Conservation (phyloP, 2,888 invertebrate species). For the Parasteatoda lunata region DNA sequence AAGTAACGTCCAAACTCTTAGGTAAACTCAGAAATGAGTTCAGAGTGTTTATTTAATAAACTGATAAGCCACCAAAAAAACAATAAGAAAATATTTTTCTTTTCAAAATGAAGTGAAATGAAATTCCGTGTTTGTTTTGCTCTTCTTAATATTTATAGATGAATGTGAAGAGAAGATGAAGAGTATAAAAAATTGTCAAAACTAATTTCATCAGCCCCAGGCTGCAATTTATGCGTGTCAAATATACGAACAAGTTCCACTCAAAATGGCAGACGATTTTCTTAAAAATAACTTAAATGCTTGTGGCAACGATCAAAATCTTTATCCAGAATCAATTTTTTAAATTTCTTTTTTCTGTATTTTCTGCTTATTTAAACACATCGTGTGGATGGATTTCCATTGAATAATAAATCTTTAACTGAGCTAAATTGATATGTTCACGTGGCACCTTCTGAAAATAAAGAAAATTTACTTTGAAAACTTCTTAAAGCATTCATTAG, state of each 20-base stretch:
- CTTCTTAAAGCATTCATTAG: not conserved
- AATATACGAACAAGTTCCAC: slow-evolving; percentile 36
- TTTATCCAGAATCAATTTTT: not conserved
- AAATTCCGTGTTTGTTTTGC: slow-evolving; percentile 64
- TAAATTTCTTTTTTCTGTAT: slow-evolving; percentile 1
- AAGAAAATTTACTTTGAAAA: not conserved
- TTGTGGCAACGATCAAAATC: not conserved
- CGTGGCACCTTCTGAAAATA: too few relatives aligned
- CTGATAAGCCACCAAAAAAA: slow-evolving; percentile 67
- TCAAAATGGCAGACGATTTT: slow-evolving; percentile 37
- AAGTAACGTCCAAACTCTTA: slow-evolving; percentile 63
- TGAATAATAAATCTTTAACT: not conserved
- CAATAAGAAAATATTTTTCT: slow-evolving; percentile 66
- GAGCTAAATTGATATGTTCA: not conserved
- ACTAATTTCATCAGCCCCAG: slow-evolving; percentile 56
- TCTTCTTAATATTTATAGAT: slow-evolving; percentile 67
- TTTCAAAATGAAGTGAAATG: slow-evolving; percentile 32
- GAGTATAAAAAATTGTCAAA: slow-evolving; percentile 41
- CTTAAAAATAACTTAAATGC: slow-evolving; percentile 23
- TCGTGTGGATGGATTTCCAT: not conserved
- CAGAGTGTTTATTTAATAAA: slow-evolving; percentile 68
- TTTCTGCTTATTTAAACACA: slow-evolving; percentile 1
- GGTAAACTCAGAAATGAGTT: slow-evolving; percentile 63
- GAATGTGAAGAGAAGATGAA: slow-evolving; percentile 48
- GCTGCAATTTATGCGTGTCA: slow-evolving; percentile 52